phyloP scores from a whole-genome alignment of 1,140 invertebrate genomes.

The Hypsibius dujardini region DNA sequence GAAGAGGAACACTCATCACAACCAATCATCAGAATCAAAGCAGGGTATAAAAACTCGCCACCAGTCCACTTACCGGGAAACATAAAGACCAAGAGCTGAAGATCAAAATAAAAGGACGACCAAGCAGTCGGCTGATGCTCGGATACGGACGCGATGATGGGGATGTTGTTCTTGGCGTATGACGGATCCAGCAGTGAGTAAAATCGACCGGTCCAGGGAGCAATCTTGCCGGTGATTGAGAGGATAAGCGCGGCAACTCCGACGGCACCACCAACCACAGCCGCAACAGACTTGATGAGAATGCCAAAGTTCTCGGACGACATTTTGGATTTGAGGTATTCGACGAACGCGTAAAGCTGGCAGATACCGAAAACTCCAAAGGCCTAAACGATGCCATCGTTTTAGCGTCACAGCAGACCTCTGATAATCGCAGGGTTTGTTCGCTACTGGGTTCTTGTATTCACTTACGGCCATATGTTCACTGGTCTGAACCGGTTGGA shows the following conservation, averaged over 20 bases:
- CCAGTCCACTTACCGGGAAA: conserved; percentile 46
- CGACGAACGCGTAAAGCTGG: conserved; percentile 74
- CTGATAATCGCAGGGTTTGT: no score
- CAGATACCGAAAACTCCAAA: conserved; percentile 87
- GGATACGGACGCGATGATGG: conserved; percentile 93
- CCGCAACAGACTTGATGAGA: conserved; percentile 43
- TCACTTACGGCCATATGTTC: conserved; percentile 86
- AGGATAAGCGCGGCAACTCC: conserved; percentile 50
- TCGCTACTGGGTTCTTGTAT: no score
- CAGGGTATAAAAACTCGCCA: background rate
- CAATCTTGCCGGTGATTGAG: conserved; percentile 77
- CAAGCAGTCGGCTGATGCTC: conserved; percentile 97
- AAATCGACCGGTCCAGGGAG: conserved; percentile 95
- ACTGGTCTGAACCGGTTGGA: conserved; percentile 89
- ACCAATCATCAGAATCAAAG: no score
- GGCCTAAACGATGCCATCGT: conserved; percentile 43
- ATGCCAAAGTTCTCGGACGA: conserved; percentile 65
- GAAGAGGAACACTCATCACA: no score
- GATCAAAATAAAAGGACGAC: conserved; percentile 95
- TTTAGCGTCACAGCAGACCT: no score
- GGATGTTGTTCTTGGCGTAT: conserved; percentile 97
- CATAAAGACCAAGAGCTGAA: conserved; percentile 79
- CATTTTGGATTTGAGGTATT: conserved; percentile 64
- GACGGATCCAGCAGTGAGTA: conserved; percentile 91
- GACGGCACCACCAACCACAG: conserved; percentile 45